These are phyloP conservation scores for Sussaba pulchella DNA, from an alignment of 2,888 invertebrate species.

Conservation along the genomic window DNA sequence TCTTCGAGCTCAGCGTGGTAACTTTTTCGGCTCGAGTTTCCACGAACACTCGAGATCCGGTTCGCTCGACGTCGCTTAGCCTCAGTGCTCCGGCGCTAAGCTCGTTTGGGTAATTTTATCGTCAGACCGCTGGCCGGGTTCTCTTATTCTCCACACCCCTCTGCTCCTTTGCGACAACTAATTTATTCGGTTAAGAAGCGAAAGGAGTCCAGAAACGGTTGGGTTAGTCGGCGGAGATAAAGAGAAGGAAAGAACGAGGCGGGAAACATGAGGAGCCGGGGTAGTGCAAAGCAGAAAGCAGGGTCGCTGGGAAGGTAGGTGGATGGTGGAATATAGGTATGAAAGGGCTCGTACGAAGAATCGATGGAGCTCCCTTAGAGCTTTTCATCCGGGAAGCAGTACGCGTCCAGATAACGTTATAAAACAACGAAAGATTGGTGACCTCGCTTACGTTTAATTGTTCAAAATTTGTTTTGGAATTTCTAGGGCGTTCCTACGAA, in stretches of 20 bases:
- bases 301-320: constrained; percentile 57
- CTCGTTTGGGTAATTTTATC: constrained; percentile 75
- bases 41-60: constrained; percentile 45
- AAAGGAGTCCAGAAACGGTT: constrained; percentile 59
- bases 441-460: constrained; percentile 48
- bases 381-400: constrained; percentile 64
- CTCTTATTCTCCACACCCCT: constrained; percentile 46
- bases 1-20: not conserved
- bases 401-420: constrained; percentile 43
- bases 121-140: constrained; percentile 67
- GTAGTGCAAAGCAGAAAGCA: constrained; percentile 56
- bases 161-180: constrained; percentile 75
- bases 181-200: constrained; percentile 75
- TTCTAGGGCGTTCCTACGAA: too few relatives aligned
- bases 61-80: constrained; percentile 25
- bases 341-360: constrained; percentile 72
- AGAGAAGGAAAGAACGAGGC: constrained; percentile 52
- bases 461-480: constrained; percentile 43
- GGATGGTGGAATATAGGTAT: constrained; percentile 55
- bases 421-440: constrained; percentile 51
- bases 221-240: constrained; percentile 61
- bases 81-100: constrained; percentile 64
- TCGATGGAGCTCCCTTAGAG: constrained; percentile 73
- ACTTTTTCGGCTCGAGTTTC: constrained; percentile 34
- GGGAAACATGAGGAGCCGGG: constrained; percentile 46